These are phyloP conservation scores for Drosophila dives DNA, from an alignment of 2,888 invertebrate genomes.

Conservation along the genomic window DNA sequence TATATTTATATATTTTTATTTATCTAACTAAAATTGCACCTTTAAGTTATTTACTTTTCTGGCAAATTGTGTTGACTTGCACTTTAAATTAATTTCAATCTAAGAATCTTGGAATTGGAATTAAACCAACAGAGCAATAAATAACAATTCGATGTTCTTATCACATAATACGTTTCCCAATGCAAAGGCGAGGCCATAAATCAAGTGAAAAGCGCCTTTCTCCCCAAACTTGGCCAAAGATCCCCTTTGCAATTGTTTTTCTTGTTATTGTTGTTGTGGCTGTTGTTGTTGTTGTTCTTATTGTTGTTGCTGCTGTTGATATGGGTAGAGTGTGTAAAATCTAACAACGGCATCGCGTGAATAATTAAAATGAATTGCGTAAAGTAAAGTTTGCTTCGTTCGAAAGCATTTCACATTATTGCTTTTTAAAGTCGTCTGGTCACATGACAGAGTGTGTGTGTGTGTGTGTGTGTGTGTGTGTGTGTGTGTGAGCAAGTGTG, in stretches of 20 bases:
- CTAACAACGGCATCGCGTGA: constrained; percentile 66
- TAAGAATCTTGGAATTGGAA: constrained; percentile 49
- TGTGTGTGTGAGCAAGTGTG: background rate
- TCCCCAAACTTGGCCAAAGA: constrained; percentile 6
- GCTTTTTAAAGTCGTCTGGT: constrained; percentile 68
- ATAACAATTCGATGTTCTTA: constrained; percentile 80
- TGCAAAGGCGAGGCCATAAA: constrained; percentile 59
- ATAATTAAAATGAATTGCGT: constrained; percentile 77
- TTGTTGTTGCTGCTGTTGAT: constrained; percentile 37
- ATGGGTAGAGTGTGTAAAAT: constrained; percentile 62
- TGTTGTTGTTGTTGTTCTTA: constrained; percentile 22
- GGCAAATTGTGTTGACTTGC: constrained; percentile 16
- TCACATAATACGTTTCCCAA: constrained; percentile 61
- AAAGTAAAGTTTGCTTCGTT: constrained; percentile 45
- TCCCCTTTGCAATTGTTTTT: constrained; percentile 20
- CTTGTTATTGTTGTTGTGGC: background rate
- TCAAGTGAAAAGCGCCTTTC: constrained; percentile 67
- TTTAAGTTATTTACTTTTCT: constrained; percentile 5
- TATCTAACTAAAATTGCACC: background rate
- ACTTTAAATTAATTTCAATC: constrained; percentile 57
- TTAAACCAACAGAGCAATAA: constrained; percentile 56
- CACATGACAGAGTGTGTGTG: constrained; percentile 15
- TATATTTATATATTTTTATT: background rate
- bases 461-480: constrained; percentile 2
- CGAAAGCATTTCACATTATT: constrained; percentile 59